Conservation (phyloP, 2,888 invertebrate species). For the Panorpa germanica region DNA sequence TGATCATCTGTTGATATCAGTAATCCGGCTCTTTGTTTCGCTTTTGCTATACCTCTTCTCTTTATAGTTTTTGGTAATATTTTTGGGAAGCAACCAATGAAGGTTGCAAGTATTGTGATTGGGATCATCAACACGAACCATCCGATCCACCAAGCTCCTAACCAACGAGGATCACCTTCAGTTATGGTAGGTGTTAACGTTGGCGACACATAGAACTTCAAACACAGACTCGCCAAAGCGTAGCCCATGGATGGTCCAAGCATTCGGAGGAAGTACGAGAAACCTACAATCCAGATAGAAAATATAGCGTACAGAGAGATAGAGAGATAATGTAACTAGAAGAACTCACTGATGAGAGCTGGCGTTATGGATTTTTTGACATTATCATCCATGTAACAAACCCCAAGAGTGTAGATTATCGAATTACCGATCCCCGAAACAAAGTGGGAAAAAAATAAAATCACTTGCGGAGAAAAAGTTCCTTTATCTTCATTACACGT, state of each 20-base stretch:
- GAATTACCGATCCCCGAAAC: conserved; percentile 52
- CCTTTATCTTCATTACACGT: conserved; percentile 31
- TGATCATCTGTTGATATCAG: conserved; percentile 14
- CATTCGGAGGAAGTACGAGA: conserved; percentile 46
- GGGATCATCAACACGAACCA: conserved; percentile 43
- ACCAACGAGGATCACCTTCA: conserved; percentile 52
- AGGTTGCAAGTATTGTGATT: conserved; percentile 33
- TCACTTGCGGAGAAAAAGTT: conserved; percentile 37
- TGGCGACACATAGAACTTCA: conserved; percentile 46
- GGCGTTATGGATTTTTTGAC: conserved; percentile 55
- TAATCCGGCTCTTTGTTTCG: too few species aligned
- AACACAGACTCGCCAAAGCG: conserved; percentile 39
- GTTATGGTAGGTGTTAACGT: conserved; percentile 41
- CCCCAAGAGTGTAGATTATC: conserved; percentile 46
- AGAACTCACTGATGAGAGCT: conserved; percentile 39
- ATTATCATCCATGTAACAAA: conserved; percentile 59
- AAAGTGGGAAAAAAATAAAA: conserved; percentile 46
- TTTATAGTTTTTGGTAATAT: conserved; percentile 44
- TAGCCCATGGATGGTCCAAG: conserved; percentile 51
- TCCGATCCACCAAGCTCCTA: conserved; percentile 69
- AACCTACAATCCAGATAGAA: conserved; percentile 24
- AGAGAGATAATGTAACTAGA: not conserved
- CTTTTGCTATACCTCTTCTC: conserved; percentile 29
- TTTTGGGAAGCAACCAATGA: conserved; percentile 37
- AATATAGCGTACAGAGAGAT: not conserved